Evolutionary conservation across 2,888 invertebrate species (phyloP), one percentile per base, ranked within the genome.

Genomic region (Auanema freiburgensis): DNA sequence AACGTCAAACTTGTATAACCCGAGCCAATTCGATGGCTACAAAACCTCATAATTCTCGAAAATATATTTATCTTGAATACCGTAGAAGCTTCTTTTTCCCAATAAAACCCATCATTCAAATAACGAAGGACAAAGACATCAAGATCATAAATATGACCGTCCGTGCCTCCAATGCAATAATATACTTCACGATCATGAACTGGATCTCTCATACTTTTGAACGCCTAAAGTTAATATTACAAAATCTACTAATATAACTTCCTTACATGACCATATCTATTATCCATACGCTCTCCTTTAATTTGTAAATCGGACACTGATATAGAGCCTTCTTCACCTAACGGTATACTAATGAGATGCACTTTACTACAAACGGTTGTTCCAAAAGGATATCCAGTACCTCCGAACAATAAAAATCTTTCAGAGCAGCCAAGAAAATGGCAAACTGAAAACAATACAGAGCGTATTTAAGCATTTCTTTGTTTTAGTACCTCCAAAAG

Each of bases 401-500:
- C 33, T 33, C 33, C 33, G 8, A 33, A 33, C 33, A 33, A 5
- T 33, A 33, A 33, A 33, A 43, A 8, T 1, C 16, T 24, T 2
- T 50, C 11, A n/a, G 50, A 50, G 50, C 11, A 10, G 16, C n/a
- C 21, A 5, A 50, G 16, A 5, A n/a, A 50, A 16, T 23, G 12
- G 24, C 21, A 50, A 24, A 51, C 23, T 14, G 51, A 51, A 21
- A 21, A 21, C 8, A 8, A n/a, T 16, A 11, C 10, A 49, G n/a
- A 49, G n/a, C 12, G n/a, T 14, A 14, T 14, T 14, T 43, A 12
- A 14, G 43, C 43, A 43, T 43, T 12, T 14, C 12, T n/a, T n/a
- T n/a, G n/a, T n/a, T n/a, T n/a, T n/a, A n/a, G 49, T 46, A 78
- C 78, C 40, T 11, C 77, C 65, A 56, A 79, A 79, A 0, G 78